Evolutionary conservation across 2,888 invertebrate species (phyloP).

Genomic region (Sphaeridia pumilis): DNA sequence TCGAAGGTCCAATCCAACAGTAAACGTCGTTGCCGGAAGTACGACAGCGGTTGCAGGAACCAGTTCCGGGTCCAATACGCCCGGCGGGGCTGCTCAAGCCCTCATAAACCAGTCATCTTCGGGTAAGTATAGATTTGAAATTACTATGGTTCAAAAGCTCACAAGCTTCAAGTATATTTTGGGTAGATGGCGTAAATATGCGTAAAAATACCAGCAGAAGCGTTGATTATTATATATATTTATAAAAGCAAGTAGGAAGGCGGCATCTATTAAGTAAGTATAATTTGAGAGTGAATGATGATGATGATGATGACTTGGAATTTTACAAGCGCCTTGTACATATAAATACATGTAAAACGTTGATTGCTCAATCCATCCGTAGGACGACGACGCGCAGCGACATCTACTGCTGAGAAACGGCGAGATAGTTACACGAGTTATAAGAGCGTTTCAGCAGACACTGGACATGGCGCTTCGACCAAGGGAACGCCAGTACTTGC

Average conservation of each 20-base stretch:
- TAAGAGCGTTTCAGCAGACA: slow-evolving; percentile 34
- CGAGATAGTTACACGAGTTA: slow-evolving; percentile 35
- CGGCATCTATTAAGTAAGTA: too few species aligned
- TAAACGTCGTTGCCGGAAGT: slow-evolving; percentile 24
- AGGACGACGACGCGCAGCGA: slow-evolving; percentile 16
- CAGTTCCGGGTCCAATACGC: slow-evolving; percentile 30
- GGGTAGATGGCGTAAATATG: background rate
- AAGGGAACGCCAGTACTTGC: slow-evolving; percentile 18
- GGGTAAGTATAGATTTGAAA: slow-evolving; percentile 25
- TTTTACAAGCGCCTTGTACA: background rate
- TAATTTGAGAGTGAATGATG: too few species aligned
- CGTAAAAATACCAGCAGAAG: too few species aligned
- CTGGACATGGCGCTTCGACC: too few species aligned
- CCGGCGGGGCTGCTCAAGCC: slow-evolving; percentile 26
- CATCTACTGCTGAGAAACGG: slow-evolving; percentile 27
- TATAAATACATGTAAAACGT: background rate
- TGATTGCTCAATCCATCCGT: too few species aligned
- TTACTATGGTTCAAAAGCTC: background rate
- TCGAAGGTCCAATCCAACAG: slow-evolving; percentile 35
- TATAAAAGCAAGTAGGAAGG: too few species aligned
- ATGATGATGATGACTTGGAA: too few species aligned
- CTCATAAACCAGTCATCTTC: slow-evolving; percentile 24
- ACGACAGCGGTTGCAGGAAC: slow-evolving; percentile 5
- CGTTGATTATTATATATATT: too few species aligned
- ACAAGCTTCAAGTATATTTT: background rate